Evolutionary conservation across 2,113 vertebrate genomes (phyloP), one percentile per base, ranked within the genome.

Genomic region (Microtus richardsoni): DNA sequence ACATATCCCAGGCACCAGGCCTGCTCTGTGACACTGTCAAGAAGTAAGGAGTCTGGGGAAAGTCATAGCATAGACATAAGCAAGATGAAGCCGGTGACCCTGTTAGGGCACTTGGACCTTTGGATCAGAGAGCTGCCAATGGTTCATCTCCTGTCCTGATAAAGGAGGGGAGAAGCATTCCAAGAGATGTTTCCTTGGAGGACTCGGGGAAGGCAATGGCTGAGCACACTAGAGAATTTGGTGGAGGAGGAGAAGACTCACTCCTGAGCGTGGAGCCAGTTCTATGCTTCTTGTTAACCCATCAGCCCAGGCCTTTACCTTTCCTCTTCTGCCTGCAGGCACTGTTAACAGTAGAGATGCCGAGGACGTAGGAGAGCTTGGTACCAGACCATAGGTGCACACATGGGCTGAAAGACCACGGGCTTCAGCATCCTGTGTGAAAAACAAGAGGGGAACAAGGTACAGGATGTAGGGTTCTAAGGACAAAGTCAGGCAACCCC

Each of bases 11-110:
- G 91, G 86, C 87, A 95, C 80, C 68, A 84, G 95, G 94, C 98
- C 98, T 98, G 95, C 71, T 92, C 91, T 96, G 54, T 97, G 97
- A 98, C 96, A 98, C 89, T 98, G 94, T 97, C 97, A 98, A 98
- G 97, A 98, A 58, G 62, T 44, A 77, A 97, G 49, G 58, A 97
- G 73, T 86, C 87, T 91, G 94, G 84, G 96, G 77, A 93, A 96
- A 97, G 83, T 87, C 96, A 92, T 91, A 98, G 97, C 96, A 92
- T 89, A 98, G 97, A 98, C 97, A 97, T 98, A 98, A 98, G 98
- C 97, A 98, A 98, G 97, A 98, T 97, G 96, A 97, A 96, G 92
- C 79, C 84, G 87, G 74, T 96, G 95, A 93, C 91, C 77, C 96
- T 49, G 58, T 12, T 84, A 84, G 92, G 92, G 78, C 86, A 49